Evolutionary conservation across 35 echinoderm and acorn worm genomes (phyloP), one percentile per base, ranked within the genome.

Genomic region (Anneissia japonica): DNA sequence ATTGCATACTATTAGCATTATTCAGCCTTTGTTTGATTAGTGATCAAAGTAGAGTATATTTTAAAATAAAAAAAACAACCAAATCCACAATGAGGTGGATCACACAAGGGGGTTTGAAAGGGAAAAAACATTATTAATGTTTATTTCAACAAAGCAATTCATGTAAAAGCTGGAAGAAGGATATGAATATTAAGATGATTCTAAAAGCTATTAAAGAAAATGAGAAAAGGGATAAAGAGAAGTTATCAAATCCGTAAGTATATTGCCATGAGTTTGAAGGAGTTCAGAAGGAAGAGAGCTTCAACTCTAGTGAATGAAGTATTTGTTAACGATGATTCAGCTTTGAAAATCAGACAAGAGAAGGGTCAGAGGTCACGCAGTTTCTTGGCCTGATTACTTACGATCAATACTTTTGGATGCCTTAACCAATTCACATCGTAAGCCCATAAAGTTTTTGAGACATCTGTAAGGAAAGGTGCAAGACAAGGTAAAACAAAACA

Each of bases 321-420:
- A n/a, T n/a, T n/a, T 6, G 51, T 64, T 64, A 64, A 23, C 51
- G 21, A 43, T 64, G 21, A 23, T 6, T 64, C 51, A 64, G 51
- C 19, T 12, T 12, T 64, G 40, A 43, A 6, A 6, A 43, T 43
- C 40, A 43, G 51, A 64, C 26, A 64, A 64, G 51, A 64, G 51
- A 64, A 64, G 51, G 6, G 19, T 64, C 19, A 64, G 51, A 64
- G 51, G 51, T 64, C 51, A 64, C 51, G 51, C 51, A 64, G 51
- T 64, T 64, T 64, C 51, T 64, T 64, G 51, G 51, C 51, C 51
- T 64, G 51, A 64, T 64, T 64, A 64, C 51, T 64, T 64, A 64
- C 51, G 7, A 64, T 64, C 5, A 26, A 64, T 19, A 64, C 9
- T 64, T 64, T 64, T 64, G 5, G 51, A 9, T 64, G 51, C 51